Conservation (phyloP, 1,140 invertebrate species). For the Xylocopa sonorina region DNA sequence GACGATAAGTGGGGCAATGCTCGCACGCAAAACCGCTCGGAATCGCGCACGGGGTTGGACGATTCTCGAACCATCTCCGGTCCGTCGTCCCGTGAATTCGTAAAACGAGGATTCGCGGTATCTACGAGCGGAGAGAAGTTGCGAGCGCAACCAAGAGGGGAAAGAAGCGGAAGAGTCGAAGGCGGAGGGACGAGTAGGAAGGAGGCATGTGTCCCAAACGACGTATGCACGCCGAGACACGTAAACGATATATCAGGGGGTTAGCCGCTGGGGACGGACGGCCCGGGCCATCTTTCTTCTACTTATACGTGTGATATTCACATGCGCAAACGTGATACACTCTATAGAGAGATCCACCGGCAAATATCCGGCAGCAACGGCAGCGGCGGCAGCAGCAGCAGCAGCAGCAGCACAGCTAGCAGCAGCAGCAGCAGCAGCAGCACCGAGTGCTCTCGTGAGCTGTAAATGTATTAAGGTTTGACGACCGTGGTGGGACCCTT, state of each 20-base stretch:
- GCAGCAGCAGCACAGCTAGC: constrained; percentile 65
- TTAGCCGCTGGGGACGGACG: constrained; percentile 81
- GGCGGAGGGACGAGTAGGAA: constrained; percentile 61
- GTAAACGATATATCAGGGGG: constrained; percentile 83
- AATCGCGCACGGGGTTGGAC: neutral
- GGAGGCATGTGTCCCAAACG: constrained; percentile 80
- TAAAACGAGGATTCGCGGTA: constrained; percentile 76
- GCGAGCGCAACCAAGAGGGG: too few relatives aligned
- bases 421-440: constrained; percentile 64
- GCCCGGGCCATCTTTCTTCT: constrained; percentile 81
- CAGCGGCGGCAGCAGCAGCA: constrained; percentile 66
- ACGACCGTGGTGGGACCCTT: constrained; percentile 78
- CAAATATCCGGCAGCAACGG: constrained; percentile 69
- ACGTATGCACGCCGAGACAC: constrained; percentile 81
- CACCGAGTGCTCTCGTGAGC: constrained; percentile 72
- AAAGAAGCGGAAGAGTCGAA: constrained; percentile 34
- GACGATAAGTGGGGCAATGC: too few relatives aligned
- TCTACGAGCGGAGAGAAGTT: too few relatives aligned
- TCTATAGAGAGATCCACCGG: constrained; percentile 76
- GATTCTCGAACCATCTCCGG: constrained; percentile 59
- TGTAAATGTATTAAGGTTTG: constrained; percentile 83
- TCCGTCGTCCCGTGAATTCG: constrained; percentile 78
- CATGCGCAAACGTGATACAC: constrained; percentile 79
- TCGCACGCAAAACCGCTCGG: neutral
- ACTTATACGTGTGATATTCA: constrained; percentile 80